Conservation (phyloP, 2,797 vertebrate species). For the Pseudopleuronectes americanus region DNA sequence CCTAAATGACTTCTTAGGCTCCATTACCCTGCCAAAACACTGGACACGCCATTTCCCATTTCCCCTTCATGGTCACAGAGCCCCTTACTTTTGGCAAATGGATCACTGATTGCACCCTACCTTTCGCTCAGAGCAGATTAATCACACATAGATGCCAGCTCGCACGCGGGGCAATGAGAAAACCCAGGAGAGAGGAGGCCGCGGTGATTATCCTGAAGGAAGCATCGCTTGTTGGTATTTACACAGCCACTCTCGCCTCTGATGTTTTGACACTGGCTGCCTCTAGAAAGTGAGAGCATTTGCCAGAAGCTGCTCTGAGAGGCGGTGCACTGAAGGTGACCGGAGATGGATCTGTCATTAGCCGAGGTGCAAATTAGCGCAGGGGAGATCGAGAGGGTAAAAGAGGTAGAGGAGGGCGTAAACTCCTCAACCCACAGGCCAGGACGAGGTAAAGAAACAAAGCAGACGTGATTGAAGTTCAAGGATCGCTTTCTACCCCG, state of each 20-base stretch:
- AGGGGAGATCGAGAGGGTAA: conserved; percentile 18
- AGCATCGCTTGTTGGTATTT: conserved; percentile 78
- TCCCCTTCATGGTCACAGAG: conserved; percentile 80
- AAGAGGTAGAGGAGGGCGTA: background rate
- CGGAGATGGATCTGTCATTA: conserved; percentile 75
- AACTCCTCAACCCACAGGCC: background rate
- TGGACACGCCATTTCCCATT: conserved; percentile 75
- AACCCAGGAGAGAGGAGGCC: conserved; percentile 48
- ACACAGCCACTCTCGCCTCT: conserved; percentile 70
- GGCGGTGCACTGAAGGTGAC: conserved; percentile 74
- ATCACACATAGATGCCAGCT: conserved; percentile 69
- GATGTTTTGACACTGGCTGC: conserved; percentile 65
- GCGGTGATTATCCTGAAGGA: conserved; percentile 74
- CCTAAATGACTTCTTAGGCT: conserved; percentile 82
- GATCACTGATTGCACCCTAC: conserved; percentile 75
- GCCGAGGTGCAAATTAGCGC: conserved; percentile 52
- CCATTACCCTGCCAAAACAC: conserved; percentile 83
- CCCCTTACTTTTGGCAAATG: conserved; percentile 72
- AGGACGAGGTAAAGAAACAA: background rate
- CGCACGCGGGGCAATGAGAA: conserved; percentile 46
- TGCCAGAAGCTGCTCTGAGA: conserved; percentile 60
- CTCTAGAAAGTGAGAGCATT: conserved; percentile 64
- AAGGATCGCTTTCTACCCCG: conserved; percentile 19
- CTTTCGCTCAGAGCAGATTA: conserved; percentile 71
- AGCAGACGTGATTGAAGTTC: conserved; percentile 7